Conservation (phyloP, 2,888 invertebrate species). For the Drosophila maculinotata region DNA sequence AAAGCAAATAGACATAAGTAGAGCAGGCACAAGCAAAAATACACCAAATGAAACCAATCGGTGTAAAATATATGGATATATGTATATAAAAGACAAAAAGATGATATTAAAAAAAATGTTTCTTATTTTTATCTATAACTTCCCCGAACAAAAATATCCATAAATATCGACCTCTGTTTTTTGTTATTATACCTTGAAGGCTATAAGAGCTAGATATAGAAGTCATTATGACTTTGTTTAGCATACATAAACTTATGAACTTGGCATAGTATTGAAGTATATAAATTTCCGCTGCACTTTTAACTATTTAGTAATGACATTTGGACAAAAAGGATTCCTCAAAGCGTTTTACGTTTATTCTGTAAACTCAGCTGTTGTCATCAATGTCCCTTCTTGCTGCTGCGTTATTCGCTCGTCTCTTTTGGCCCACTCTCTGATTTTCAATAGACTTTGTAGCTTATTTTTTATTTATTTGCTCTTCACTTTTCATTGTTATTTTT, state of each 20-base stretch:
- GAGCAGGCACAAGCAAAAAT: constrained; percentile 2
- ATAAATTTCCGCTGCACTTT: no score
- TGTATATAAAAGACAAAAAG: background rate
- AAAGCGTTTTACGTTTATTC: constrained; percentile 8
- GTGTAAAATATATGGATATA: no score
- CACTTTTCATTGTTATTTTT: constrained; percentile 60
- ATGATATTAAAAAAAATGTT: no score
- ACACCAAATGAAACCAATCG: background rate
- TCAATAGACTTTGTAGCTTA: constrained; percentile 60
- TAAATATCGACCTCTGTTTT: no score
- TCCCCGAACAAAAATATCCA: no score
- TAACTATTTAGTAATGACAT: no score
- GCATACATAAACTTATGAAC: background rate
- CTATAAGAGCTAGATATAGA: no score
- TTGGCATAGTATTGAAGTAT: no score
- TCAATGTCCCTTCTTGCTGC: background rate
- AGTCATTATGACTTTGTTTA: no score
- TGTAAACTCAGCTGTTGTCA: background rate
- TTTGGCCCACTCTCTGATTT: constrained; percentile 14
- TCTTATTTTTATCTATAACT: no score
- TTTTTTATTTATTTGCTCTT: constrained; percentile 71
- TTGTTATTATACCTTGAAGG: no score
- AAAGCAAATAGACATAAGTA: constrained; percentile 20
- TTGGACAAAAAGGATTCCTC: constrained; percentile 17
- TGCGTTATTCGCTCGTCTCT: background rate